These are phyloP conservation scores for Struthidea cinerea DNA, from an alignment of 2,113 vertebrate species.

Conservation along the genomic window DNA sequence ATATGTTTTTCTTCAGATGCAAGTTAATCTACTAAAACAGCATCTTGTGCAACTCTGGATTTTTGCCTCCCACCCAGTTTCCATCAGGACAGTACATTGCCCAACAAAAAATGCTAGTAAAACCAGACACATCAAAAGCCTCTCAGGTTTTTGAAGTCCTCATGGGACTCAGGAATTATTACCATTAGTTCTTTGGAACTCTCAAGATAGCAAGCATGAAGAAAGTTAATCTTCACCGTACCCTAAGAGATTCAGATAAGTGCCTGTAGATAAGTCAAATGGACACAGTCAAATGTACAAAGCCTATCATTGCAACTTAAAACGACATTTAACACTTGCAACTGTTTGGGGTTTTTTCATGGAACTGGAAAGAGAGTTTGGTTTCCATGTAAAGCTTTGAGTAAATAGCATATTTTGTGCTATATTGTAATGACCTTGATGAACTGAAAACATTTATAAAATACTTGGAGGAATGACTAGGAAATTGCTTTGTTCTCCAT, in stretches of 20 bases:
- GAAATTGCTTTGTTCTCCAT: not conserved
- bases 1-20: not conserved
- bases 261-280: not conserved
- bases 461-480: not conserved
- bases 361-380: not conserved
- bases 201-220: not conserved
- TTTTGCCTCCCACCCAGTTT: not conserved
- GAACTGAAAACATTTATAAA: not conserved
- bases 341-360: not conserved
- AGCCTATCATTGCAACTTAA: not conserved
- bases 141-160: not conserved
- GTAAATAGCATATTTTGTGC: not conserved
- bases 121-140: not conserved
- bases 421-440: not conserved
- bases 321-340: not conserved
- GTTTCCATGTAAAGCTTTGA: not conserved
- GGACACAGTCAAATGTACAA: not conserved
- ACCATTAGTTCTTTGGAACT: not conserved
- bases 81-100: not conserved
- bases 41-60: slow-evolving; percentile 15
- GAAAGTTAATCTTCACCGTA: not conserved
- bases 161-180: not conserved
- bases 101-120: not conserved
- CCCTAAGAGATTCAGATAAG: not conserved
- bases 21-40: not conserved